These are phyloP conservation scores for Sycobia sp. DNA, from an alignment of 1,140 invertebrate genomes.

Conservation along the genomic window DNA sequence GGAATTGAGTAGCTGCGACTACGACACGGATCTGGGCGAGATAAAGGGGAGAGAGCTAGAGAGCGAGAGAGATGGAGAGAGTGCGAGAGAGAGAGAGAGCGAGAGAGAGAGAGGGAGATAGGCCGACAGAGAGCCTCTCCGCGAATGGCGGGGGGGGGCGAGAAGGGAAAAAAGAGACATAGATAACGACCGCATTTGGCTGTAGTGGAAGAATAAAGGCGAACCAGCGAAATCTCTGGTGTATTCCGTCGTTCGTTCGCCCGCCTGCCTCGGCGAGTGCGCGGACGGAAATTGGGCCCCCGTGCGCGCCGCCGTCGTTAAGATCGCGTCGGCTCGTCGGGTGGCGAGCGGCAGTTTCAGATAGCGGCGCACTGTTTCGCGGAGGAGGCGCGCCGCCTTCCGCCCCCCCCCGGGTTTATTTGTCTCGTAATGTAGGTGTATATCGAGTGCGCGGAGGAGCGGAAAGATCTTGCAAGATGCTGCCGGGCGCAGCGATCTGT, in stretches of 20 bases:
- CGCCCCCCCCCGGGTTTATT: slow-evolving; percentile 15
- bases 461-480: slow-evolving; percentile 1
- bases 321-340: slow-evolving; percentile 10
- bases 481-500: slow-evolving; percentile 6
- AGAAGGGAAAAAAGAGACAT: slow-evolving; percentile 24
- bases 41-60: too few species aligned
- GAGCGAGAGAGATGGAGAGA: too few species aligned
- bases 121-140: slow-evolving; percentile 14
- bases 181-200: slow-evolving; percentile 37
- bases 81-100: too few species aligned
- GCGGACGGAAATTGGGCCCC: slow-evolving; percentile 35
- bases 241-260: too few species aligned
- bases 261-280: slow-evolving; percentile 9
- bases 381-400: slow-evolving; percentile 6
- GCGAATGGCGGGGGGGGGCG: slow-evolving; percentile 32
- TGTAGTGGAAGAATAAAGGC: slow-evolving; percentile 26
- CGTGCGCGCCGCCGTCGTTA: slow-evolving; percentile 17
- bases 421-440: slow-evolving; percentile 17
- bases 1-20: slow-evolving; percentile 53
- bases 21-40: slow-evolving; percentile 42
- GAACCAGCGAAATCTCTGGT: slow-evolving; percentile 16
- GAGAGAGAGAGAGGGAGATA: too few species aligned
- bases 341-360: slow-evolving; percentile 20
- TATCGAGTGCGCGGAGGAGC: slow-evolving; percentile 3
- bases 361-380: slow-evolving; percentile 25